Conservation (phyloP, 1,140 invertebrate genomes). For the Drosophila grimshawi region DNA sequence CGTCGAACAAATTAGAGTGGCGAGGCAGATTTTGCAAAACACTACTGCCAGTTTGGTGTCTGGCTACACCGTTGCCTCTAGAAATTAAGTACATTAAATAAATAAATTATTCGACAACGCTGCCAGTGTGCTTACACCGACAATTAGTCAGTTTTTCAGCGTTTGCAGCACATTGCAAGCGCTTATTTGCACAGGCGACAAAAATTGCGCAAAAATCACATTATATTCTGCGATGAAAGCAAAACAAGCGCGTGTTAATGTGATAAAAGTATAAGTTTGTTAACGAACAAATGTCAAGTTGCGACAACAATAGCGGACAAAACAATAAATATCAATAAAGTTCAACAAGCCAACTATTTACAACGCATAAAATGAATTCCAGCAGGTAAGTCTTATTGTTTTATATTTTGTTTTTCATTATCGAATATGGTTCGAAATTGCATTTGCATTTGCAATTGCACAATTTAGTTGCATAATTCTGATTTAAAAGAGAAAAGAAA, state of each 20-base stretch:
- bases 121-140: slow-evolving; percentile 39
- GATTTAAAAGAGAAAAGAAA: slow-evolving; percentile 11
- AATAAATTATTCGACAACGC: slow-evolving; percentile 16
- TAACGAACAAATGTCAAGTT: slow-evolving; percentile 14
- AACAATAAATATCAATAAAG: slow-evolving; percentile 14
- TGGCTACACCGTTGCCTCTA: no score
- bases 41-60: no score
- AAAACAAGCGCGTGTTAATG: slow-evolving; percentile 48
- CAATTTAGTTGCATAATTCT: slow-evolving; percentile 46
- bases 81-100: no score
- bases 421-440: not conserved
- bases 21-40: no score
- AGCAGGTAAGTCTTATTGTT: slow-evolving; percentile 56
- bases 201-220: slow-evolving; percentile 11
- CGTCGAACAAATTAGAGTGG: no score
- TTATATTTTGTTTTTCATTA: not conserved
- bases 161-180: slow-evolving; percentile 26
- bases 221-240: slow-evolving; percentile 51
- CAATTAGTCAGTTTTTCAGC: slow-evolving; percentile 54
- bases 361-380: slow-evolving; percentile 52
- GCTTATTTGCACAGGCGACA: slow-evolving; percentile 14
- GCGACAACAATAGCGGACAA: slow-evolving; percentile 1
- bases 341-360: slow-evolving; percentile 8
- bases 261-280: slow-evolving; percentile 30
- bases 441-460: slow-evolving; percentile 19